Evolutionary conservation across 2,797 vertebrate species (phyloP).

Genomic region (Sciurus carolinensis): DNA sequence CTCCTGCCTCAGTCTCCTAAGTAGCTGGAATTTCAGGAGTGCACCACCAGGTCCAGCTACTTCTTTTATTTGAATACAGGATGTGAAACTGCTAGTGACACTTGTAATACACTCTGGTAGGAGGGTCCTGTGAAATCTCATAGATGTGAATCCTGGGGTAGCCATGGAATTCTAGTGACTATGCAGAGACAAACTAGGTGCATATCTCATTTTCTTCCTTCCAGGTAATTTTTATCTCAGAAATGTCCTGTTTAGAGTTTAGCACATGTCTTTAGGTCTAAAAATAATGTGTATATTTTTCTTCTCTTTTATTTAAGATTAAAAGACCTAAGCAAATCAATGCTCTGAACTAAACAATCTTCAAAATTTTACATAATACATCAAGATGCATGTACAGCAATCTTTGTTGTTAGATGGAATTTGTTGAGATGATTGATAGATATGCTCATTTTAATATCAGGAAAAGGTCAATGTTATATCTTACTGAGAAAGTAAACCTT

Average conservation of each 20-base stretch:
- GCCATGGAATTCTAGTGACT: neutral
- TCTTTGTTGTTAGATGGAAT: neutral
- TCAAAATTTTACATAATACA: neutral
- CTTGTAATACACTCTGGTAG: neutral
- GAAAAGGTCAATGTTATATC: neutral
- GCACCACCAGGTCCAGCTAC: no score
- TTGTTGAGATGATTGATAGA: neutral
- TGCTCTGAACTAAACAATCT: neutral
- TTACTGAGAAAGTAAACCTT: neutral
- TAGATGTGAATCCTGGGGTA: neutral
- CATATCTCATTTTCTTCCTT: neutral
- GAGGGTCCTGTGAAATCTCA: neutral
- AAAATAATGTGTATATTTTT: neutral
- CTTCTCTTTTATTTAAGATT: neutral
- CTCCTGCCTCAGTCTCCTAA: no score
- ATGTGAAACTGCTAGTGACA: neutral
- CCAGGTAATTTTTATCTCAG: neutral
- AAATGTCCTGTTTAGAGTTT: conserved; percentile 38
- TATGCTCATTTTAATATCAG: neutral
- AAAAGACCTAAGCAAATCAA: conserved; percentile 15
- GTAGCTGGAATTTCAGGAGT: no score
- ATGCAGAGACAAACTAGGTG: neutral
- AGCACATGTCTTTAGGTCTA: neutral
- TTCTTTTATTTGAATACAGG: neutral
- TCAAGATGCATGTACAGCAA: neutral